These are phyloP conservation scores for Chloroceryle aenea DNA, from an alignment of 2,113 vertebrate species.

Conservation along the genomic window DNA sequence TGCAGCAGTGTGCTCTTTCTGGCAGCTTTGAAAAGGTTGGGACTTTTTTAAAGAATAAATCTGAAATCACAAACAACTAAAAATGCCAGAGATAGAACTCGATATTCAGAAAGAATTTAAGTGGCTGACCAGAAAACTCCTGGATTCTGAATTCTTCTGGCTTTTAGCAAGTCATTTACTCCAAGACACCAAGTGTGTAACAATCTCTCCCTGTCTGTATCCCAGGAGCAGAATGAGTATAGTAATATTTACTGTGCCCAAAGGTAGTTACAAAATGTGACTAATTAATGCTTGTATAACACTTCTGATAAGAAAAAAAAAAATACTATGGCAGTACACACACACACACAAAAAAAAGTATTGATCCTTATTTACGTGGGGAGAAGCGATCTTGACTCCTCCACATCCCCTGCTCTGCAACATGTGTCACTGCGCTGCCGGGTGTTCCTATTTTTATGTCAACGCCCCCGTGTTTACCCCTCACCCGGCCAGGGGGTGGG, in stretches of 20 bases:
- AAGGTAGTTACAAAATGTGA: background rate
- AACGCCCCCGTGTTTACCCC: fast-evolving
- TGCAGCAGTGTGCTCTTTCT: background rate
- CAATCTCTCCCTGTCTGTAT: fast-evolving
- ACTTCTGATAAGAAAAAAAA: background rate
- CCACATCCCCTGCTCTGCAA: fast-evolving
- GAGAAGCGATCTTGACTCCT: too few relatives aligned
- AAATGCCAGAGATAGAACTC: background rate
- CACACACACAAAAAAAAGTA: background rate
- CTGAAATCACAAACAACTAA: background rate
- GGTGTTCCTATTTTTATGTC: fast-evolving
- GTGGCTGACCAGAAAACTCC: background rate
- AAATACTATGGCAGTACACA: fast-evolving
- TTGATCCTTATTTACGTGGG: fast-evolving
- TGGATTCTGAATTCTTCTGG: background rate
- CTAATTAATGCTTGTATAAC: background rate
- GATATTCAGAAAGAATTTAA: background rate
- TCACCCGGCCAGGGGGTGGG: fast-evolving
- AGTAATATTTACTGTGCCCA: background rate
- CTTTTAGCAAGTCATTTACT: background rate
- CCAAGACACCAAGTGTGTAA: fast-evolving
- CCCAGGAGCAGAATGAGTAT: fast-evolving
- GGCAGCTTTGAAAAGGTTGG: background rate
- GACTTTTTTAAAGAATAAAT: background rate
- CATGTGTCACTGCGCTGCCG: fast-evolving